Percentiles rank a stretch among this genome's conserved stretches.
These are phyloP conservation scores for Sesia apiformis DNA, from an alignment of 2,888 invertebrate genomes.

Conservation along the genomic window DNA sequence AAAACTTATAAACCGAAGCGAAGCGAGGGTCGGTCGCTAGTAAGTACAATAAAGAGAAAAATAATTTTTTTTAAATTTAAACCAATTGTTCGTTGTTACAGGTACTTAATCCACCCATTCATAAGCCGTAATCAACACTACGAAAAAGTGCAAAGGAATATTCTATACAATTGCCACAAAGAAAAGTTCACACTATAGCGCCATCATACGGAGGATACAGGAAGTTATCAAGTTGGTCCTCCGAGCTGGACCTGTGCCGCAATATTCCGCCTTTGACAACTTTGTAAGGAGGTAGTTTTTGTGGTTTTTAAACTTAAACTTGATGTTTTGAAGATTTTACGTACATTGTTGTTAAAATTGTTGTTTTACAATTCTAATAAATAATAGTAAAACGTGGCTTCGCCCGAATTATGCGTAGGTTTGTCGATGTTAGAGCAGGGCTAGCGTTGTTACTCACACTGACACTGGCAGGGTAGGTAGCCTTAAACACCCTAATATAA, in stretches of 20 bases:
- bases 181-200: constrained; percentile 23
- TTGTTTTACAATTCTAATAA: neutral
- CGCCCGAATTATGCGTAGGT: no score
- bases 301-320: neutral
- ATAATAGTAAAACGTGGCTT: neutral
- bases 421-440: no score
- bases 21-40: no score
- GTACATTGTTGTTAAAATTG: no score
- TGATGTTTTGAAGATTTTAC: neutral
- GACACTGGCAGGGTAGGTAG: no score
- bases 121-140: constrained; percentile 21
- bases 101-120: neutral
- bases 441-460: no score
- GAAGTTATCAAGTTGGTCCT: constrained; percentile 31
- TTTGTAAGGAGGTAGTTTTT: neutral
- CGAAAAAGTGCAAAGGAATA: constrained; percentile 19
- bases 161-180: constrained; percentile 39
- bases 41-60: no score
- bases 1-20: no score
- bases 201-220: constrained; percentile 24
- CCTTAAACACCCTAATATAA: no score
- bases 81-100: no score
- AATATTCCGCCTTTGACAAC: neutral
- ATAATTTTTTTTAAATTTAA: no score
- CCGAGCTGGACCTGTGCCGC: constrained; percentile 16